Percentiles rank a stretch among this genome's conserved stretches.
These are phyloP conservation scores for Ictalurus furcatus DNA, from an alignment of 2,113 vertebrate genomes.

Conservation along the genomic window DNA sequence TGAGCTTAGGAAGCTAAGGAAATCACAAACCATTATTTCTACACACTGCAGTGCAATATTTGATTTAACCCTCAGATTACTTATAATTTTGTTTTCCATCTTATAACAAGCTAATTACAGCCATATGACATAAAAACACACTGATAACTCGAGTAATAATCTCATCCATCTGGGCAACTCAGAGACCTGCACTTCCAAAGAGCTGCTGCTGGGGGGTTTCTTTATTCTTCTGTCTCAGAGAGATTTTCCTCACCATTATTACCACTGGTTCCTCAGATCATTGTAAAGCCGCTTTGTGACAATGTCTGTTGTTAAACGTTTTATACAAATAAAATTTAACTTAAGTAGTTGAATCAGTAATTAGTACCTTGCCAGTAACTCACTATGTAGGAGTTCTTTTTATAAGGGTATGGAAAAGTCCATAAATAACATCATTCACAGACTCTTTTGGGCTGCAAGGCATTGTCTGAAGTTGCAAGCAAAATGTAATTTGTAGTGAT, in stretches of 20 bases:
- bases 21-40: not conserved
- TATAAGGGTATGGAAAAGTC: not conserved
- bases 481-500: not conserved
- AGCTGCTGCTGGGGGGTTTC: not conserved
- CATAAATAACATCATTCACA: constrained; percentile 1
- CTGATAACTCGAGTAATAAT: not conserved
- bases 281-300: not conserved
- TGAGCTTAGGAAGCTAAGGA: not conserved
- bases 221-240: not conserved
- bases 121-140: not conserved
- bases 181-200: not conserved
- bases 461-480: not conserved
- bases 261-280: not conserved
- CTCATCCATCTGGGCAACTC: not conserved
- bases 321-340: not conserved
- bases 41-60: not conserved
- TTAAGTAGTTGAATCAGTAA: not conserved
- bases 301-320: not conserved
- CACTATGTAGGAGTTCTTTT: not conserved
- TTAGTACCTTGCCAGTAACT: not conserved
- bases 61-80: not conserved
- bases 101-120: not conserved
- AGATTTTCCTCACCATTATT: not conserved
- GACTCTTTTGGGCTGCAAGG: not conserved
- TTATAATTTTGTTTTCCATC: not conserved